Conservation (phyloP, 2,113 vertebrate genomes). For the Eidolon helvum region DNA sequence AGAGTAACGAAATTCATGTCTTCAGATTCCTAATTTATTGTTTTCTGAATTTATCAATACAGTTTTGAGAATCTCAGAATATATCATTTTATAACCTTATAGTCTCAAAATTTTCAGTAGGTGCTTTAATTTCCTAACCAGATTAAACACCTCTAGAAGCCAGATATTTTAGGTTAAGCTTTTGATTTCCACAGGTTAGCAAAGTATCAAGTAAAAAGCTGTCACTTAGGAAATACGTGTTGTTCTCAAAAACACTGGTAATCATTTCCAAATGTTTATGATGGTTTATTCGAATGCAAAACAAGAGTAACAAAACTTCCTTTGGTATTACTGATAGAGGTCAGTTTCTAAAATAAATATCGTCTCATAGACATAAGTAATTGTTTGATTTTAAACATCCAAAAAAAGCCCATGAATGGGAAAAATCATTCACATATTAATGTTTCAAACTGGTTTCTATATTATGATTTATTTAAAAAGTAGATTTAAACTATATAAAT, state of each 20-base stretch:
- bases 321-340: neutral
- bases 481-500: neutral
- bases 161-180: neutral
- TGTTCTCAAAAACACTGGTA: neutral
- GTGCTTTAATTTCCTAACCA: neutral
- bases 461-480: neutral
- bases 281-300: neutral
- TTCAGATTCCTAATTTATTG: neutral
- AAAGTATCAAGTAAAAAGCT: neutral
- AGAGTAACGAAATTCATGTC: neutral
- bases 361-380: neutral
- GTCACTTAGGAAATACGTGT: neutral
- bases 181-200: neutral
- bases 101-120: neutral
- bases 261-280: neutral
- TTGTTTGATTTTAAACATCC: neutral
- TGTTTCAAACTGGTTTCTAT: neutral
- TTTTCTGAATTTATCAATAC: neutral
- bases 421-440: neutral
- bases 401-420: neutral
- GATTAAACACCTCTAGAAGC: neutral
- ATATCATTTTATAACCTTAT: neutral
- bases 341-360: neutral
- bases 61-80: neutral
- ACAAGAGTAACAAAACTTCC: neutral